Evolutionary conservation across 1,140 invertebrate species (phyloP).

Genomic region (Caenorhabditis brenneri): DNA sequence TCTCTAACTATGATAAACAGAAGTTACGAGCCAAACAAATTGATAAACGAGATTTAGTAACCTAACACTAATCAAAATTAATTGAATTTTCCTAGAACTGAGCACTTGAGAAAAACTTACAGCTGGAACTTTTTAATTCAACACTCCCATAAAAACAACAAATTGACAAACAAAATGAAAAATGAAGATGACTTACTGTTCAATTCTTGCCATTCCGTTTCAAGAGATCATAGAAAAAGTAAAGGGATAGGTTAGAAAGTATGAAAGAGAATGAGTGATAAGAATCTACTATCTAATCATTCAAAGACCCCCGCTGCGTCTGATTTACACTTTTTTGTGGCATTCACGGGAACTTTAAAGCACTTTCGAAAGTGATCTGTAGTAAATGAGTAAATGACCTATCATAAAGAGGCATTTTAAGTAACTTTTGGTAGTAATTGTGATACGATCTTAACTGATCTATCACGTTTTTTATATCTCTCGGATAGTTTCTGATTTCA

Average conservation of each 20-base stretch:
- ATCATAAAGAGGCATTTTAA: background rate
- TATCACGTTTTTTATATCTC: conserved; percentile 24
- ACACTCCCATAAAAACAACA: no score
- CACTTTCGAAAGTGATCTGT: background rate
- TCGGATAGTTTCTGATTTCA: background rate
- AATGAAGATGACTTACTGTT: no score
- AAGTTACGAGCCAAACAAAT: no score
- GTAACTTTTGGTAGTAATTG: background rate
- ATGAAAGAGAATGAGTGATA: background rate
- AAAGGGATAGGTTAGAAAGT: background rate
- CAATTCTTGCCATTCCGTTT: background rate
- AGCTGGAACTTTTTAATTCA: no score
- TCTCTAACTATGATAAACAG: no score
- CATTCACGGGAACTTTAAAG: background rate
- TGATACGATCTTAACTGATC: background rate
- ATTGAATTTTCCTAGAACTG: no score
- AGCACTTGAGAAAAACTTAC: no score
- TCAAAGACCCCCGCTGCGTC: background rate
- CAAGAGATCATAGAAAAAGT: background rate
- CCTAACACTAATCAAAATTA: no score
- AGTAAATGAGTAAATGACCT: background rate
- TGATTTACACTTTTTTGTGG: background rate
- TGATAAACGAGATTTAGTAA: no score
- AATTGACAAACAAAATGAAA: no score
- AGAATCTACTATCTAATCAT: background rate